These are phyloP conservation scores for Dyspetes luteomarginatus DNA, from an alignment of 2,888 invertebrate genomes.

Conservation along the genomic window DNA sequence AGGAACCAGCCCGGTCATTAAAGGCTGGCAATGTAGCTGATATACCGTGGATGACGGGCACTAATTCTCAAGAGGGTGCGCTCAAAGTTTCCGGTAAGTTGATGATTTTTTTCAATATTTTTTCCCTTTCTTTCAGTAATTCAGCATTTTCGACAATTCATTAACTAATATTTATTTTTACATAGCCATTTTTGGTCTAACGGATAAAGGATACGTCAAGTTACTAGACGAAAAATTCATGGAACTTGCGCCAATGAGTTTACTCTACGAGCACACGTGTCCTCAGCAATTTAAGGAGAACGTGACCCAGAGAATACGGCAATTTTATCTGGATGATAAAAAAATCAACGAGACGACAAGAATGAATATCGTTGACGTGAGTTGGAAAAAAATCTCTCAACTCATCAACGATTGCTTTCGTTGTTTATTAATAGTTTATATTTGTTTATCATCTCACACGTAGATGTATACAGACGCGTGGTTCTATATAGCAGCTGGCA, in stretches of 20 bases:
- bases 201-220: conserved; percentile 83
- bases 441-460: conserved; percentile 13
- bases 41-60: conserved; percentile 90
- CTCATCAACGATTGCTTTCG: background rate
- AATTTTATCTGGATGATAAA: conserved; percentile 85
- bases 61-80: conserved; percentile 90
- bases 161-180: background rate
- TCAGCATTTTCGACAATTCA: background rate
- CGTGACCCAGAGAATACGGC: conserved; percentile 85
- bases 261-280: conserved; percentile 86
- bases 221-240: conserved; percentile 86
- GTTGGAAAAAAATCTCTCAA: conserved; percentile 68
- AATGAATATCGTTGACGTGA: conserved; percentile 86
- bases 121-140: background rate
- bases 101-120: background rate
- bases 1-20: conserved; percentile 85
- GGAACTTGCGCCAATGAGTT: conserved; percentile 86
- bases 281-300: conserved; percentile 76
- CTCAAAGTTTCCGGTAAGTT: conserved; percentile 86
- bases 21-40: conserved; percentile 84
- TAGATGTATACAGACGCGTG: conserved; percentile 90
- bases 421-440: background rate
- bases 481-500: conserved; percentile 87
- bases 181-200: conserved; percentile 77
- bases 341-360: conserved; percentile 83